Evolutionary conservation across 2,113 vertebrate genomes (phyloP), one percentile per base, ranked within the genome.

Genomic region (Apaloderma vittatum): DNA sequence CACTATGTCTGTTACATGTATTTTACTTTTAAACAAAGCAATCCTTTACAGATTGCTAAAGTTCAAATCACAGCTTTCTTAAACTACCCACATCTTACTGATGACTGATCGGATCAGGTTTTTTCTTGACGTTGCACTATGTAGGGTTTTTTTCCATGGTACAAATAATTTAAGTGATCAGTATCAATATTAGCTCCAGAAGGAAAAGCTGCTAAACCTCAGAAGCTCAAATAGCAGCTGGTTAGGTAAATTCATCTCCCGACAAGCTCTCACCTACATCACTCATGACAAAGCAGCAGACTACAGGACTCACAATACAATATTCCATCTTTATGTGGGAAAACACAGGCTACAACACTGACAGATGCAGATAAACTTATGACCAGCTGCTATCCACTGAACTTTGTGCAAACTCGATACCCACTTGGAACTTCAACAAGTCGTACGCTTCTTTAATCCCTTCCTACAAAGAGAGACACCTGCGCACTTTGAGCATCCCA

Each of bases 401-500:
- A 45, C 24, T 67, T 74, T 5, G 23, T 26, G 45, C 22, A 57
- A 88, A 65, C 8, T 5, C 70, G 17, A 8, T 9, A 19, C 14
- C 7, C 7, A 2, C 19, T 58, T 36, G 15, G 3, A 68, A 59
- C 6, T 32, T 34, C 65, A 54, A 32, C 4, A 27, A 46, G 19
- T 17, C 8, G 57, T 8, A 7, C 10, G 12, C 10, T 72, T 45
- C 34, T 75, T 67, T 34, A 11, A 26, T 22, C 19, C 12, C 37
- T 48, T 23, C 36, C 54, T 61, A 23, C 40, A 36, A 26, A 61
- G 26, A 6, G 7, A 8, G 18, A 15, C 29, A 5, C 14, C 7
- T 32, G 37, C 18, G 71, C 2, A 0, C 14, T 21, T 45, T 9
- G 30, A 37, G 46, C 1, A 2, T 2, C 32, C 61, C 37, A 20